These are phyloP conservation scores for Planococcus citri DNA, from an alignment of 1,140 invertebrate species.

Conservation along the genomic window DNA sequence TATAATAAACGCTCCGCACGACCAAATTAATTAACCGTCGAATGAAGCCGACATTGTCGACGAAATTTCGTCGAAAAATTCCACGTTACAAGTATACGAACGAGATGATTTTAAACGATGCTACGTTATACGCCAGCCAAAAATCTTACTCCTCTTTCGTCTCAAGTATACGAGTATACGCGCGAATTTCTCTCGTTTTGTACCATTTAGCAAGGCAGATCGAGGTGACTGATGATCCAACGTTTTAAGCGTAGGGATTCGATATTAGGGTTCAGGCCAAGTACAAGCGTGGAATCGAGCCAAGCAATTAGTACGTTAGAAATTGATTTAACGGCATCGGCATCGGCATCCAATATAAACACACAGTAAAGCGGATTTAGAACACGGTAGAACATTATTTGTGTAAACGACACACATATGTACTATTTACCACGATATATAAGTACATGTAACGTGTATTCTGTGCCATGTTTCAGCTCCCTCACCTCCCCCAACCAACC, in stretches of 20 bases:
- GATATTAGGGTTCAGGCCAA: slow-evolving; percentile 9
- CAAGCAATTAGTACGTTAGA: slow-evolving; percentile 8
- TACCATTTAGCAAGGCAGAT: too few relatives aligned
- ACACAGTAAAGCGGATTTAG: neutral
- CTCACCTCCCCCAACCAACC: neutral
- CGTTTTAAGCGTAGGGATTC: too few relatives aligned
- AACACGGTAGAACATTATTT: neutral
- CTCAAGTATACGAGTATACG: too few relatives aligned
- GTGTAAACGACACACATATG: slow-evolving; percentile 3
- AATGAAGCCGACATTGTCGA: neutral
- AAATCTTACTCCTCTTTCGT: too few relatives aligned
- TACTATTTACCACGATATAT: too few relatives aligned
- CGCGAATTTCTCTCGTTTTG: too few relatives aligned
- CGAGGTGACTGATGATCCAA: too few relatives aligned
- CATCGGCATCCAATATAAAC: slow-evolving; percentile 11
- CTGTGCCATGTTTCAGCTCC: too few relatives aligned
- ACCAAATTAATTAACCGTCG: too few relatives aligned
- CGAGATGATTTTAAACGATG: neutral
- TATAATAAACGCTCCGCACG: too few relatives aligned
- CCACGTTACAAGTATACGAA: neutral
- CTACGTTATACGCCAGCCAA: too few relatives aligned
- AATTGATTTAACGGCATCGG: neutral
- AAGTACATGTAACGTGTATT: too few relatives aligned
- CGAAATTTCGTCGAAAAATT: neutral
- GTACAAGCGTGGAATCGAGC: slow-evolving; percentile 13